These are phyloP conservation scores for Slavum lentiscoides DNA, from an alignment of 2,888 invertebrate genomes.

Conservation along the genomic window DNA sequence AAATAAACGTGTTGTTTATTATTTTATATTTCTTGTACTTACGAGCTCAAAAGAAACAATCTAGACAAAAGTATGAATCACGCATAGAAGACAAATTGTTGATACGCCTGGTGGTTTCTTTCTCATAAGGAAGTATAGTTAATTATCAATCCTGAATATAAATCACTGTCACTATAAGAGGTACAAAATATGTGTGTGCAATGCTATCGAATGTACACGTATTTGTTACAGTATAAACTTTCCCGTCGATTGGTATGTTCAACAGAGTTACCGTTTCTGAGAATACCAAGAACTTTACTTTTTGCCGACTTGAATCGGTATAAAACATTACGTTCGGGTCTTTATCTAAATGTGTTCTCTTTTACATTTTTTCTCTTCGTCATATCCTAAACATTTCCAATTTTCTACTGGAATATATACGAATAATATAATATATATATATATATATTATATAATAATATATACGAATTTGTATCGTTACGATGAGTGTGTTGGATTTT, in stretches of 20 bases:
- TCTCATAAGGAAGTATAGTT: too few species aligned
- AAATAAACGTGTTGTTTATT: too few species aligned
- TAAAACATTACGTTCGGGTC: neutral
- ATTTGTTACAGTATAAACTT: slow-evolving; percentile 1
- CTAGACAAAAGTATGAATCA: too few species aligned
- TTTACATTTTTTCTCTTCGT: neutral
- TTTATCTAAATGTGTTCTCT: neutral
- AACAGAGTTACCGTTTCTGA: slow-evolving; percentile 6
- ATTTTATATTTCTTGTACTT: too few species aligned
- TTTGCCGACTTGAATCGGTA: neutral
- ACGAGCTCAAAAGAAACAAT: too few species aligned
- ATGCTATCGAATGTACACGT: slow-evolving; percentile 5
- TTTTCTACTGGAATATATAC: neutral
- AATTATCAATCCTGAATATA: neutral
- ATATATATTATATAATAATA: too few species aligned
- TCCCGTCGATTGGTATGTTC: neutral
- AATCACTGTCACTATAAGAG: slow-evolving; percentile 3
- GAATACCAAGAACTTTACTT: neutral
- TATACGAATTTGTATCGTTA: neutral
- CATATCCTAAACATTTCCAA: slow-evolving; percentile 10
- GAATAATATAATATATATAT: too few species aligned
- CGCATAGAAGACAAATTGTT: too few species aligned
- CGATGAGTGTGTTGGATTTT: too few species aligned
- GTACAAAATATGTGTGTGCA: neutral
- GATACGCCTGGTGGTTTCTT: too few species aligned